Evolutionary conservation across 2,113 vertebrate species (phyloP), one percentile per base, ranked within the genome.

Genomic region (Heloderma charlesbogerti): DNA sequence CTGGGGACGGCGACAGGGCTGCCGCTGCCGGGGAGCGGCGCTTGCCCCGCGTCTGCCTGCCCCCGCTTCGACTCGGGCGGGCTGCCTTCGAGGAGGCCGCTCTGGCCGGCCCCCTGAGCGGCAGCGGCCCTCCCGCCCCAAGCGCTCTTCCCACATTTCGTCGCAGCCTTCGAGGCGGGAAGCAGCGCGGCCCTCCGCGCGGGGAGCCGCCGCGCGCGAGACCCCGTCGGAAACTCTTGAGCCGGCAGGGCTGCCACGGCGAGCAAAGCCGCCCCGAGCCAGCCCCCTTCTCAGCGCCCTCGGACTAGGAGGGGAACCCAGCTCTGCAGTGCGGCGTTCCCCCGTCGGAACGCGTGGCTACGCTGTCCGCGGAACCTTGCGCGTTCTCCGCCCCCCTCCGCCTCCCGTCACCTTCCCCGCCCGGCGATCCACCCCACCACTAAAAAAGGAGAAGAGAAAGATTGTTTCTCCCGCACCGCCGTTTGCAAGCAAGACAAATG

Each of bases 401-500:
- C 89, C 92, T 92, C 91, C 84, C 81, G 40, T 89, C 95, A 93
- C 95, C 83, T 92, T 93, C 92, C 94, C 90, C 94, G 60, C 88
- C 3, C 94, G 96, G 95, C 96, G 93, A 96, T 96, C 93, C 88
- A 94, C 95, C 96, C 95, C 94, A 43, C 88, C 40, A 84, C 95
- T 95, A 95, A 95, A 94, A 95, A 54, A 12, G 51, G 51, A 9
- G 51, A 12, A 12, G 51, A 12, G 10, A 63, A 63, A 60, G 54
- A 97, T 93, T 94, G 95, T 95, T 94, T 96, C 94, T 92, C 96
- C 93, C 96, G 94, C 94, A 94, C 96, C 60, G 90, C 93, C 92
- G 92, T 94, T 97, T 97, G 94, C 95, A 94, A 96, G 96, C 69
- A 63, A 97, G 94, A 95, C 95, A 97, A 95, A 95, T 40, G 87